Evolutionary conservation across 2,113 vertebrate genomes (phyloP).

Genomic region (Pomatostomus ruficeps): DNA sequence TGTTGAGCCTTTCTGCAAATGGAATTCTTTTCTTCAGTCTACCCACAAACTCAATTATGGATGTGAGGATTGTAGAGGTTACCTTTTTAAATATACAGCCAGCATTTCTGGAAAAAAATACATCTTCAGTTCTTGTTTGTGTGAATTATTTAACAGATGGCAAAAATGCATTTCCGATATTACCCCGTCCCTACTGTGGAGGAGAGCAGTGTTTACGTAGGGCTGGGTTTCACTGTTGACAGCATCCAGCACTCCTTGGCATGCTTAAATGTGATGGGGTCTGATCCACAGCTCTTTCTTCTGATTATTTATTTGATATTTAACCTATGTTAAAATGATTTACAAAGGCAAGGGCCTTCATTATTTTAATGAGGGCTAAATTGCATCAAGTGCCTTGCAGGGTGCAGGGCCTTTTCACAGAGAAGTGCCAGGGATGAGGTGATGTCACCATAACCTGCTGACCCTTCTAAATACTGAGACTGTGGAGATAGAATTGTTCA

Average conservation of each 20-base stretch:
- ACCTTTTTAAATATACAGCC: slow-evolving; percentile 63
- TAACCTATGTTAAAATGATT: not conserved
- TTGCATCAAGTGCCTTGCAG: not conserved
- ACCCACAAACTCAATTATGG: slow-evolving; percentile 59
- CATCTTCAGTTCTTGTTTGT: slow-evolving; percentile 48
- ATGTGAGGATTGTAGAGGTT: slow-evolving; percentile 68
- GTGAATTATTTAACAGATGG: slow-evolving; percentile 64
- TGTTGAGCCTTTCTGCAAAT: slow-evolving; percentile 64
- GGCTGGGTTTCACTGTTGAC: not conserved
- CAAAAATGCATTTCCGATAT: not conserved
- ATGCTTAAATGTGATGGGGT: not conserved
- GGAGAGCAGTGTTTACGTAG: not conserved
- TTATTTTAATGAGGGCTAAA: not conserved
- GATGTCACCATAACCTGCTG: not conserved
- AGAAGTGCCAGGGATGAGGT: not conserved
- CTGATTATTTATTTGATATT: not conserved
- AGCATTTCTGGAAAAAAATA: slow-evolving; percentile 34
- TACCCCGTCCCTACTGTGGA: not conserved
- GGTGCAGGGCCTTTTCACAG: not conserved
- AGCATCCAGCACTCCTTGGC: not conserved
- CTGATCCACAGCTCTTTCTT: not conserved
- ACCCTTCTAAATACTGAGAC: not conserved
- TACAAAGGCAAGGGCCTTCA: not conserved
- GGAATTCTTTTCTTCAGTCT: slow-evolving; percentile 58
- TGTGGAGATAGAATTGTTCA: not conserved